phyloP scores from a whole-genome alignment of 2,888 invertebrate genomes.

The Periphyllus acericola region DNA sequence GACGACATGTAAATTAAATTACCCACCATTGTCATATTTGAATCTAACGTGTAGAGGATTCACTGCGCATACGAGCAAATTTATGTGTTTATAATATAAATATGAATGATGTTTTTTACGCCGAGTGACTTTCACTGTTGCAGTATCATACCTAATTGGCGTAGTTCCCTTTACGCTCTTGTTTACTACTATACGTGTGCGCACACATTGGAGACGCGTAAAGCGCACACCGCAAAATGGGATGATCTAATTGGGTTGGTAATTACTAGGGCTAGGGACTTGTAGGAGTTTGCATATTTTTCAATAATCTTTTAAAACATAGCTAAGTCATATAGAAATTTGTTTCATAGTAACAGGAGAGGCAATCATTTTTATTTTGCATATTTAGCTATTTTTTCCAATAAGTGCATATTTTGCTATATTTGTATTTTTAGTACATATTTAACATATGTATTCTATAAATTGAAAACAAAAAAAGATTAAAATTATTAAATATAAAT shows the following conservation, averaged over 20 bases:
- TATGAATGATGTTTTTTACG: not conserved
- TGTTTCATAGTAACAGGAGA: no score
- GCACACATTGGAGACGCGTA: not conserved
- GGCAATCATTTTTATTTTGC: no score
- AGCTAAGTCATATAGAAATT: no score
- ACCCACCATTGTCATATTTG: not conserved
- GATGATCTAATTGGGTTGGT: constrained; percentile 1
- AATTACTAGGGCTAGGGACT: no score
- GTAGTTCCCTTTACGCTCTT: not conserved
- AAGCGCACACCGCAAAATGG: not conserved
- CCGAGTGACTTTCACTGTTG: not conserved
- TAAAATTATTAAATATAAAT: no score
- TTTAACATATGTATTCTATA: no score
- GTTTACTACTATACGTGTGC: not conserved
- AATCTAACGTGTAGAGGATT: not conserved
- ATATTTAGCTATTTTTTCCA: no score
- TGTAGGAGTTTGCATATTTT: no score
- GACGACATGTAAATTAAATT: not conserved
- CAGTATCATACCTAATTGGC: not conserved
- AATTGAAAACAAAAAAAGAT: no score
- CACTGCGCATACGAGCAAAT: not conserved
- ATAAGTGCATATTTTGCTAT: no score
- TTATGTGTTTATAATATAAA: not conserved
- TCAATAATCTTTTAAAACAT: no score
- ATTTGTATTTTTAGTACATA: no score